These are phyloP conservation scores for Telmatherina bonti DNA, from an alignment of 2,797 vertebrate genomes.

Conservation along the genomic window DNA sequence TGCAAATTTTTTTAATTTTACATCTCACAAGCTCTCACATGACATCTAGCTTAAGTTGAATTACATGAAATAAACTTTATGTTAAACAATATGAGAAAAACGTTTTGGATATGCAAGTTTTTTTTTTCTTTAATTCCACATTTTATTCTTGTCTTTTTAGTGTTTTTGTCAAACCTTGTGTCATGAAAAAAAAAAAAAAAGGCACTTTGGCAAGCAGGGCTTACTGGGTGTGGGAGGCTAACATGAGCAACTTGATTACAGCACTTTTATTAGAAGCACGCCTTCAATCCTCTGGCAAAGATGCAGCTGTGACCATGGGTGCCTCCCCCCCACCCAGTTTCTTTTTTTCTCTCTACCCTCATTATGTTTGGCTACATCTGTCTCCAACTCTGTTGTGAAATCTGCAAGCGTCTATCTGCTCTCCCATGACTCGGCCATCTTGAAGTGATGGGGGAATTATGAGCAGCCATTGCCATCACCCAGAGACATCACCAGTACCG, in stretches of 20 bases:
- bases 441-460: slow-evolving; percentile 46
- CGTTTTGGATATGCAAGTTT: not conserved
- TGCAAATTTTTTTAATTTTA: slow-evolving; percentile 23
- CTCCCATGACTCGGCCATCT: slow-evolving; percentile 62
- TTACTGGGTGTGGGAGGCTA: slow-evolving; percentile 74
- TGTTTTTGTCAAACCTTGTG: slow-evolving; percentile 48
- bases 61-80: not conserved
- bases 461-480: slow-evolving; percentile 56
- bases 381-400: slow-evolving; percentile 57
- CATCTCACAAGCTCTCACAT: slow-evolving; percentile 11
- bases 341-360: slow-evolving; percentile 46
- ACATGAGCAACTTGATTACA: slow-evolving; percentile 75
- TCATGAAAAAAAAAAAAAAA: slow-evolving; percentile 68
- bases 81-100: not conserved
- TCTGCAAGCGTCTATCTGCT: slow-evolving; percentile 46
- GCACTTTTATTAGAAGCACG: slow-evolving; percentile 68
- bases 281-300: slow-evolving; percentile 66
- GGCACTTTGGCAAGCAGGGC: slow-evolving; percentile 66
- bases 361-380: slow-evolving; percentile 73
- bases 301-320: slow-evolving; percentile 76
- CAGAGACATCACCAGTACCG: slow-evolving; percentile 53
- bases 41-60: slow-evolving; percentile 29
- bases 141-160: slow-evolving; percentile 24
- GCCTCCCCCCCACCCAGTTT: not conserved
- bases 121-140: slow-evolving; percentile 11